Percentiles rank a stretch among this genome's conserved stretches.
phyloP scores from a whole-genome alignment of 2,797 vertebrate species.

The Pantherophis vulpinus region DNA sequence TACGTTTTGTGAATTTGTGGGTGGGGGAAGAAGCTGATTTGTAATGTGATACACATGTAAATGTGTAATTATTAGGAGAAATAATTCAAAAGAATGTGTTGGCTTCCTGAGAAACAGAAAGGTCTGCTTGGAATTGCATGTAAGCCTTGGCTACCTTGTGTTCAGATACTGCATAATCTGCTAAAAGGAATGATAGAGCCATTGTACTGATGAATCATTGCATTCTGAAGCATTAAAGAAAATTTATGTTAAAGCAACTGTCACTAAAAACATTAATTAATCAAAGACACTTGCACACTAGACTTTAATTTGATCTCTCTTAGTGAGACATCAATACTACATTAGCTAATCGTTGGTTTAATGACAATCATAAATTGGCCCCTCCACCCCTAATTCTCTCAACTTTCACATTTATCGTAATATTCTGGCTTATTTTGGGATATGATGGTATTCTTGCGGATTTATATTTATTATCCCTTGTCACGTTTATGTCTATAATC shows the following conservation, averaged over 20 bases:
- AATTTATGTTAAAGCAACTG: conserved; percentile 52
- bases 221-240: conserved; percentile 35
- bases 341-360: conserved; percentile 26
- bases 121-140: background rate
- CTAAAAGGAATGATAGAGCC: conserved; percentile 15
- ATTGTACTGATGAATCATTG: conserved; percentile 27
- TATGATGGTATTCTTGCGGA: conserved; percentile 12
- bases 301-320: conserved; percentile 33
- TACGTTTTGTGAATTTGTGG: background rate
- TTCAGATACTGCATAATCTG: conserved; percentile 25
- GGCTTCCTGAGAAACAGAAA: background rate
- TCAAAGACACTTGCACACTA: conserved; percentile 35
- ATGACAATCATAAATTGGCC: background rate
- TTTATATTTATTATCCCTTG: background rate
- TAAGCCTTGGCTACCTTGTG: background rate
- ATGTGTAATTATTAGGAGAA: background rate
- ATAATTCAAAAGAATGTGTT: background rate
- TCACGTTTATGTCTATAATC: background rate
- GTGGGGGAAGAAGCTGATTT: background rate
- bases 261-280: conserved; percentile 53
- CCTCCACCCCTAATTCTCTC: background rate
- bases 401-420: conserved; percentile 12
- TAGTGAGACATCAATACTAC: conserved; percentile 50
- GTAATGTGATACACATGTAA: background rate
- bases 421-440: conserved; percentile 15